Percentiles rank a stretch among this genome's conserved stretches.
phyloP scores from a whole-genome alignment of 2,888 invertebrate species.

The Syrphus vitripennis region DNA sequence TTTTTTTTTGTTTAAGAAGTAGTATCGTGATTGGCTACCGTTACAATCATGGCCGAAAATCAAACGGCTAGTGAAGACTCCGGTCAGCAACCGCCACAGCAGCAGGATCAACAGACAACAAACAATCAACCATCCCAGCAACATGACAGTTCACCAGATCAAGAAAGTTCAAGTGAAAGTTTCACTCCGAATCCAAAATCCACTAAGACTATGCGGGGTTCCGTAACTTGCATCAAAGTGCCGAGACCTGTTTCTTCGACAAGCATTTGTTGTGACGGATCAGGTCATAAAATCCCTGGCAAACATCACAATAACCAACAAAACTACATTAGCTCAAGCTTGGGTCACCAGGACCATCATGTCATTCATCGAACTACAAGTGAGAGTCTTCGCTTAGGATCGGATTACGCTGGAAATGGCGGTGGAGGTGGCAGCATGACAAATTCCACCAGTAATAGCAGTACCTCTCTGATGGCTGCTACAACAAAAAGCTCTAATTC shows the following conservation, averaged over 20 bases:
- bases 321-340: conserved; percentile 65
- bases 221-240: conserved; percentile 67
- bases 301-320: conserved; percentile 69
- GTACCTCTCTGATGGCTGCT: conserved; percentile 73
- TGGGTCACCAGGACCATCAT: conserved; percentile 73
- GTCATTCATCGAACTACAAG: conserved; percentile 87
- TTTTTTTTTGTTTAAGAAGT: neutral
- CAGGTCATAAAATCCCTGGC: conserved; percentile 72
- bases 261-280: conserved; percentile 57
- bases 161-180: conserved; percentile 70
- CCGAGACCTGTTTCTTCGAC: conserved; percentile 60
- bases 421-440: conserved; percentile 67
- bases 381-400: conserved; percentile 86
- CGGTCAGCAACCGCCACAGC: conserved; percentile 79
- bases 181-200: conserved; percentile 71
- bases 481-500: conserved; percentile 71
- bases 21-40: conserved; percentile 21
- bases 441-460: conserved; percentile 74
- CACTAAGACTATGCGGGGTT: conserved; percentile 36
- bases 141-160: conserved; percentile 72
- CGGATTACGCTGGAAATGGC: conserved; percentile 51
- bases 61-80: conserved; percentile 81
- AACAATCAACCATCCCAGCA: conserved; percentile 72
- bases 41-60: conserved; percentile 79
- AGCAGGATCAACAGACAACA: conserved; percentile 72